Evolutionary conservation across 2,888 invertebrate genomes (phyloP), one percentile per base, ranked within the genome.

Genomic region (Apeira syringaria): DNA sequence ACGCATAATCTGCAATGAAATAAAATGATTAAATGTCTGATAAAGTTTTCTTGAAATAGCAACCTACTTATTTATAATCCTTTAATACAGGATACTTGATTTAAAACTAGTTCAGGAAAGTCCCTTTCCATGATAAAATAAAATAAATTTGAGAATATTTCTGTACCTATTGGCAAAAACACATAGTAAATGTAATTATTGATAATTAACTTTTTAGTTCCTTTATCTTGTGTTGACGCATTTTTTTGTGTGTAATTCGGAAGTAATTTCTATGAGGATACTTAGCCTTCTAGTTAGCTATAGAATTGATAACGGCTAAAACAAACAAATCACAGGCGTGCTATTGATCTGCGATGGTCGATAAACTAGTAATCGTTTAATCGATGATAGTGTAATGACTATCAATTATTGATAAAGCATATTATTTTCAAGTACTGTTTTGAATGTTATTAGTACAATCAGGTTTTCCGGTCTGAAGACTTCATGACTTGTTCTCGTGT

Each of bases 311-410:
- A 59, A 53, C 30, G 41, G 43, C 31, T 49, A 45, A 22, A 47
- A 47, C 38, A 35, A 47, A 42, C 28, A 71, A 74, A 72, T 70
- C 71, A 72, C 57, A 60, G 59, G 59, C 13, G 30, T 47, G 61
- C 58, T 53, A 64, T 64, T 56, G 59, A 68, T 67, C 55, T 53
- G 39, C 45, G 56, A 63, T 62, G 47, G 43, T 37, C 44, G 69
- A 74, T 74, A 74, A 66, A 52, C 44, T 33, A 40, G 12, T 45
- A 42, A 53, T 53, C 52, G 24, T 46, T 32, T 71, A 68, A 72
- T 74, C 67, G 59, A 47, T 30, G 65, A 61, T 74, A 74, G 57
- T 53, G 43, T 42, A 58, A 60, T 64, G 61, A 64, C 65, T 53
- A 55, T 50, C 57, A 18, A 53, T 55, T n/a, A 2, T 17, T 60